Percentiles rank a stretch among this genome's conserved stretches.
Conservation (phyloP, 2,113 vertebrate species). For the Murina feae region DNA sequence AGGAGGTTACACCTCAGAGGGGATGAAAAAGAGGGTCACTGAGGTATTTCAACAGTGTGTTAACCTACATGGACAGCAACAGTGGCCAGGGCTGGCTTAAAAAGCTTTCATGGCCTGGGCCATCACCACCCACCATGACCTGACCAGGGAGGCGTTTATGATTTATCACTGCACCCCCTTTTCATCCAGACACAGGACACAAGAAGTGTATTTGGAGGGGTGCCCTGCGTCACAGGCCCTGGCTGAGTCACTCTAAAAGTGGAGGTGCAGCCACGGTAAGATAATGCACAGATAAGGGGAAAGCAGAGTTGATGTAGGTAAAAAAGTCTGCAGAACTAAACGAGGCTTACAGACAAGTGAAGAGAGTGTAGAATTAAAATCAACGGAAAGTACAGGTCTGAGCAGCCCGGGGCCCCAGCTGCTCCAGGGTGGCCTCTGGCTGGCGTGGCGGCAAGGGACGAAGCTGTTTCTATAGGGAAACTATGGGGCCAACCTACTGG, state of each 20-base stretch:
- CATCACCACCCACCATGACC: background rate
- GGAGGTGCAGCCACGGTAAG: background rate
- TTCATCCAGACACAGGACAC: too few species aligned
- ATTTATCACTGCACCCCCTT: background rate
- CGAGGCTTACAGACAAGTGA: background rate
- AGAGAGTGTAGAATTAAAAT: background rate
- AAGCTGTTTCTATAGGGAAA: background rate
- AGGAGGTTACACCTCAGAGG: too few species aligned
- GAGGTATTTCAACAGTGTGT: background rate
- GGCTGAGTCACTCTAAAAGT: too few species aligned
- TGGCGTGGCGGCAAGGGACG: background rate
- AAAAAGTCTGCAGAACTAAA: background rate
- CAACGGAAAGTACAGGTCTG: rapidly evolving
- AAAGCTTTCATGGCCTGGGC: background rate
- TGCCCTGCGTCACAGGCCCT: too few species aligned
- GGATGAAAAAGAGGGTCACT: background rate
- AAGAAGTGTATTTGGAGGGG: too few species aligned
- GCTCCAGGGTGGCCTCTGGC: background rate
- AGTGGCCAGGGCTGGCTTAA: background rate
- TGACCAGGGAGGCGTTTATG: background rate
- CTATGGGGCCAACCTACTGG: rapidly evolving
- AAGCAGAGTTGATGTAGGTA: background rate
- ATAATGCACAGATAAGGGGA: background rate
- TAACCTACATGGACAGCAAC: background rate
- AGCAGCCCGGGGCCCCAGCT: rapidly evolving